Conservation (phyloP, 1,140 invertebrate genomes). For the Portunus trituberculatus region DNA sequence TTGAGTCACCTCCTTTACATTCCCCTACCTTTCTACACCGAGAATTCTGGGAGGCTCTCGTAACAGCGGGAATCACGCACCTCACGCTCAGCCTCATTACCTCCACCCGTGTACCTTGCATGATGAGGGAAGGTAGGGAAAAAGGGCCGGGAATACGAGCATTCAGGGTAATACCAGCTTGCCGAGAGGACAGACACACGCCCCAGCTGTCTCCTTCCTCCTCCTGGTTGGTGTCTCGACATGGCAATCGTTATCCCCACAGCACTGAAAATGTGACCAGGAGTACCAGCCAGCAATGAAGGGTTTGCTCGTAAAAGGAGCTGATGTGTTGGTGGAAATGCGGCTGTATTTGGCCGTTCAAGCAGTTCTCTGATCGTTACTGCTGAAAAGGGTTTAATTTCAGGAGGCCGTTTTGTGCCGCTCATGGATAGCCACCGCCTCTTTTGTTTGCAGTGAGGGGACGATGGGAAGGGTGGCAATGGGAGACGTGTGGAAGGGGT, state of each 20-base stretch:
- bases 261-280: constrained; percentile 21
- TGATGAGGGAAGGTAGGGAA: constrained; percentile 3
- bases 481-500: neutral
- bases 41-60: neutral
- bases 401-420: neutral
- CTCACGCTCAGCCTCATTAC: neutral
- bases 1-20: neutral
- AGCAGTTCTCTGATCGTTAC: constrained; percentile 6
- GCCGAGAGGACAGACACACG: neutral
- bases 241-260: neutral
- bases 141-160: neutral
- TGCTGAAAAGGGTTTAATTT: constrained; percentile 1
- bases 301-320: neutral
- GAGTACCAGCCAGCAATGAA: neutral
- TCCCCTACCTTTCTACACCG: neutral
- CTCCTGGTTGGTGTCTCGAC: neutral
- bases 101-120: neutral
- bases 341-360: neutral
- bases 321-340: constrained; percentile 3
- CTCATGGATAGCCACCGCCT: neutral
- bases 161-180: constrained; percentile 4
- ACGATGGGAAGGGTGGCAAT: neutral
- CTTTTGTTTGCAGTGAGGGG: neutral
- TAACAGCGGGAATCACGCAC: neutral
- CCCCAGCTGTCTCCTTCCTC: neutral